Conservation (phyloP, 1,140 invertebrate genomes). For the Drosophila orosa region DNA sequence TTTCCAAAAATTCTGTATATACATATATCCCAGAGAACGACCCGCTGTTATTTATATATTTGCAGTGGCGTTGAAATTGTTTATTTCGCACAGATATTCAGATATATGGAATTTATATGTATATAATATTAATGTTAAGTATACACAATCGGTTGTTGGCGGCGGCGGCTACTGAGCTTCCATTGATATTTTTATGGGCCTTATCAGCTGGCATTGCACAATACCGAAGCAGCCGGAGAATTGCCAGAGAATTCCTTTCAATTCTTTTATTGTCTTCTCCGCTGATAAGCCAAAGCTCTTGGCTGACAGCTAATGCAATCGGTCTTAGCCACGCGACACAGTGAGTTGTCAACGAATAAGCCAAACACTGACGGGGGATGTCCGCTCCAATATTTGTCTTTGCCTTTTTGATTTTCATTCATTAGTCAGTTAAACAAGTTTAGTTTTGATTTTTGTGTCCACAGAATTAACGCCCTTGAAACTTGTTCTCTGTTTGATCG, state of each 20-base stretch:
- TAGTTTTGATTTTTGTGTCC: background rate
- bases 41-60: slow-evolving; percentile 31
- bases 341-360: slow-evolving; percentile 31
- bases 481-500: slow-evolving; percentile 13
- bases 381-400: slow-evolving; percentile 35
- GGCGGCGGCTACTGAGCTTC: slow-evolving; percentile 5
- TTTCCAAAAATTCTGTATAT: slow-evolving; percentile 30
- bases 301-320: slow-evolving; percentile 24
- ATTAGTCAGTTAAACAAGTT: slow-evolving; percentile 5
- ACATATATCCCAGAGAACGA: slow-evolving; percentile 4
- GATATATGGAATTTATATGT: slow-evolving; percentile 13
- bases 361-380: slow-evolving; percentile 22
- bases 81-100: slow-evolving; percentile 8
- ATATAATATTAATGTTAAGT: slow-evolving; percentile 11
- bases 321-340: slow-evolving; percentile 44
- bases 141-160: slow-evolving; percentile 15
- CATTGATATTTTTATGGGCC: slow-evolving; percentile 47
- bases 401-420: slow-evolving; percentile 32
- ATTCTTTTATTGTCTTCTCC: slow-evolving; percentile 11
- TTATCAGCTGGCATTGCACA: slow-evolving; percentile 34
- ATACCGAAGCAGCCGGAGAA: slow-evolving; percentile 7
- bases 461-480: slow-evolving; percentile 27
- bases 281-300: slow-evolving; percentile 33
- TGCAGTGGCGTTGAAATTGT: slow-evolving; percentile 31
- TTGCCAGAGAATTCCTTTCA: slow-evolving; percentile 15